Evolutionary conservation across 2,797 vertebrate species (phyloP), one percentile per base, ranked within the genome.

Genomic region (Pseudomugil gertrudae): DNA sequence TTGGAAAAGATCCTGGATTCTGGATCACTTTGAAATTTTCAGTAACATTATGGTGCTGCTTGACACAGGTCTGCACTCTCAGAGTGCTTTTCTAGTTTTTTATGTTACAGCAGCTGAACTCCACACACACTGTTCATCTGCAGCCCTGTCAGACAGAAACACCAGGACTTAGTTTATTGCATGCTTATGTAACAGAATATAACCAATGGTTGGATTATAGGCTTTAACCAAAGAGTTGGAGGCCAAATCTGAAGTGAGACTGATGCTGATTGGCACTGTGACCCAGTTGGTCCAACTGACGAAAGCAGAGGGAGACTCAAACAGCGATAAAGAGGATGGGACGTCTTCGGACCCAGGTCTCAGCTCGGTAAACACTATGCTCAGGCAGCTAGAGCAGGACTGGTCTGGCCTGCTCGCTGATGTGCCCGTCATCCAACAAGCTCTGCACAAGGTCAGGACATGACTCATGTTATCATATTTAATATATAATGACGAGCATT

Each of bases 191-290:
- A 35, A 36, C 1, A 35, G 19, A 35, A 14, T 4, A 26, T 48
- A 26, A 51, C 26, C 4, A n/a, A 24, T 3, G 1, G 1, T 52
- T 24, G 0, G 54, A 1, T 54, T 69, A 36, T 26, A 98, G 97
- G 84, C 87, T 55, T 94, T 98, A 80, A 91, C 86, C 38, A 96
- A 96, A 85, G 95, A 96, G 72, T 43, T 94, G 30, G 94, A 95
- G 80, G 76, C 81, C 50, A 94, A 89, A 74, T 92, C 89, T 19
- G 92, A 89, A 1, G 88, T 96, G 76, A 98, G 95, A 79, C 91
- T 92, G 0, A 89, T 92, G 0, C 92, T 94, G n/a, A 61, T 95
- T 30, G 89, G 87, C 45, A 82, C 90, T 0, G 96, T 94, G 19
- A 89, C 90, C 54, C 95, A 94, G 69, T 93, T 99, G 66, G 77